Percentiles rank a stretch among this genome's conserved stretches.
These are phyloP conservation scores for Chrysomallon squamiferum DNA, from an alignment of 1,140 invertebrate genomes.

Conservation along the genomic window DNA sequence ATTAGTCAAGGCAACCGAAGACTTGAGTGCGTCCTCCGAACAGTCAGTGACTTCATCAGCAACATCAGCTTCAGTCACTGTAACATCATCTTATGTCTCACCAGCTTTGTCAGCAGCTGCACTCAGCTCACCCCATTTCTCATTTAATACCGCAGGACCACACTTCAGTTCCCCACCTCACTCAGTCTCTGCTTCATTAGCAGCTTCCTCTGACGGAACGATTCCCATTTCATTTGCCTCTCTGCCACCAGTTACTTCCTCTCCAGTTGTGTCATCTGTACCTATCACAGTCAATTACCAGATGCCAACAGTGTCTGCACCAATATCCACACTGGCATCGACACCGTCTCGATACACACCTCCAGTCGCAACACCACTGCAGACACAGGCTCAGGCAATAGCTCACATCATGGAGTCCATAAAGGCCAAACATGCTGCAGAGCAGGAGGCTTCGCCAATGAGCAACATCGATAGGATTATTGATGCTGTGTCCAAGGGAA, in stretches of 20 bases:
- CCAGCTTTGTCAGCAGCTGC: too few species aligned
- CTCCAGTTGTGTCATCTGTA: too few species aligned
- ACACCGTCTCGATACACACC: too few species aligned
- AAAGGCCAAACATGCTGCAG: constrained; percentile 2
- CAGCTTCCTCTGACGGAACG: neutral
- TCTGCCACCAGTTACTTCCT: too few species aligned
- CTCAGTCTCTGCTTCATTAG: neutral
- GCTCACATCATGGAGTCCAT: neutral
- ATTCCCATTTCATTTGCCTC: neutral
- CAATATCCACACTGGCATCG: too few species aligned
- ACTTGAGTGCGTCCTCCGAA: neutral
- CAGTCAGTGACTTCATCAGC: neutral
- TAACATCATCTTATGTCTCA: too few species aligned
- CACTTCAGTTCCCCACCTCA: neutral
- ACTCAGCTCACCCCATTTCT: too few species aligned
- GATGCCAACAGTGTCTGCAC: too few species aligned
- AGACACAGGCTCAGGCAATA: neutral
- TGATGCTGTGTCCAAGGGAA: constrained; percentile 57
- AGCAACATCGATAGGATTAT: constrained; percentile 57
- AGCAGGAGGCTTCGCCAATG: constrained; percentile 17
- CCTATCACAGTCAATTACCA: too few species aligned
- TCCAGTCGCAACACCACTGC: neutral
- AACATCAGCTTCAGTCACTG: neutral
- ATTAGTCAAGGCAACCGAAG: neutral
- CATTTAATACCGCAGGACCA: too few species aligned